Conservation (phyloP, 2,888 invertebrate species). For the Julus scandinavius region DNA sequence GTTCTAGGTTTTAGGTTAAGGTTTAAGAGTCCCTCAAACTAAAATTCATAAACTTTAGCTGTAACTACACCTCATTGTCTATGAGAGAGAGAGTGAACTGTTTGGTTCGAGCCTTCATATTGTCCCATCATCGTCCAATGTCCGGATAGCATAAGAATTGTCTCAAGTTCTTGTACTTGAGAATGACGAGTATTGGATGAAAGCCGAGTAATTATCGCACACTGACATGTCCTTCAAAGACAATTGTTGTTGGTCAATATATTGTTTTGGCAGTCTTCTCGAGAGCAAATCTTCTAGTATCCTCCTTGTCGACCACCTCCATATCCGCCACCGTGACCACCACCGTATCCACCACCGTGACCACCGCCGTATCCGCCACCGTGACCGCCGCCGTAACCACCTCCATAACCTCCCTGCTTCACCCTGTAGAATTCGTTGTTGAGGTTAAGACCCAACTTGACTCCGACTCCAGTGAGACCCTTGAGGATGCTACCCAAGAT, state of each 20-base stretch:
- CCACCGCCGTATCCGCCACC: conserved; percentile 51
- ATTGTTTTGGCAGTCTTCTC: neutral
- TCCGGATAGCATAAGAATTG: neutral
- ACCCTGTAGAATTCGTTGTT: conserved; percentile 53
- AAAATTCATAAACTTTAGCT: too few relatives aligned
- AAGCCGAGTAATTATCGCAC: neutral
- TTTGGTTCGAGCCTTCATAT: neutral
- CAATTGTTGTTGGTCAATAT: neutral
- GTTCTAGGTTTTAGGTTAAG: too few relatives aligned
- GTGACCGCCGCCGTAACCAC: conserved; percentile 13
- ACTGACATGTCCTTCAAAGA: neutral
- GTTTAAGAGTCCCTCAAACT: too few relatives aligned
- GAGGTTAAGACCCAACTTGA: conserved; percentile 48
- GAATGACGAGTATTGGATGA: neutral
- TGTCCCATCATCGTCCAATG: neutral
- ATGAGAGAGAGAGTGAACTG: too few relatives aligned
- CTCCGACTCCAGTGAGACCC: conserved; percentile 48
- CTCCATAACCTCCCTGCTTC: neutral
- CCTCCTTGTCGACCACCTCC: neutral
- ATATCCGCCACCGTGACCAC: neutral
- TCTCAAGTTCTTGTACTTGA: neutral
- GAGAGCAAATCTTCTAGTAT: neutral
- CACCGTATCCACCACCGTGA: neutral
- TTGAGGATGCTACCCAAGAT: conserved; percentile 41
- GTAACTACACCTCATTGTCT: too few relatives aligned